Percentiles rank a stretch among this genome's conserved stretches.
Conservation (phyloP, 2,113 vertebrate genomes). For the Promerops cafer region DNA sequence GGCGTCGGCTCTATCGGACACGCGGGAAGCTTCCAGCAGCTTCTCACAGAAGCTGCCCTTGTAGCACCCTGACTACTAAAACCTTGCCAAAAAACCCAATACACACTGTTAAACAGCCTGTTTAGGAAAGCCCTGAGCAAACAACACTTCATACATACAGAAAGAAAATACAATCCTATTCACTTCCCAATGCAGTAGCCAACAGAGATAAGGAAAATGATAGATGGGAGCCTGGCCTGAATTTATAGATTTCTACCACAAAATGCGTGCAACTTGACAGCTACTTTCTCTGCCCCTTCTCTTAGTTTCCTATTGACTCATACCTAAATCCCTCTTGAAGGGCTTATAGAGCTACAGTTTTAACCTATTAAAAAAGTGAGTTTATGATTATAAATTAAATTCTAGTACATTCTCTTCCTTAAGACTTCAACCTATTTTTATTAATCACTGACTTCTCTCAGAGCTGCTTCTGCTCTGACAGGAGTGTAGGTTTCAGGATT, state of each 20-base stretch:
- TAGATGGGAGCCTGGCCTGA: constrained; percentile 32
- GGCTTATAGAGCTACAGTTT: background rate
- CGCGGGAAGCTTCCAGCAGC: fast-evolving
- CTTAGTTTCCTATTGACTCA: constrained; percentile 17
- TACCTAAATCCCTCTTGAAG: constrained; percentile 18
- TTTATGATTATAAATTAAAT: constrained; percentile 13
- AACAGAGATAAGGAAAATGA: constrained; percentile 44
- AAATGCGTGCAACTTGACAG: background rate
- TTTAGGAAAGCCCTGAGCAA: background rate
- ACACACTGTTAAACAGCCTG: background rate
- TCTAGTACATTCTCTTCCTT: background rate
- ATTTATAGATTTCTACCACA: constrained; percentile 46
- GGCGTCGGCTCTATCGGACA: fast-evolving
- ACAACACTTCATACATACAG: background rate
- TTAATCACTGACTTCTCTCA: background rate
- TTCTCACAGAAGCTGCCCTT: background rate
- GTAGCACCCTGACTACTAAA: background rate
- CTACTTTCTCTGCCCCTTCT: constrained; percentile 7
- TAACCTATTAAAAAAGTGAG: background rate
- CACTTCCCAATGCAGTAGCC: background rate
- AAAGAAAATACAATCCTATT: background rate
- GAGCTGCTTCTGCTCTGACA: background rate
- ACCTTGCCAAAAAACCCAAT: background rate
- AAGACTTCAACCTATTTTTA: constrained; percentile 2
- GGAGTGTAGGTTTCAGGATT: background rate